phyloP scores from a whole-genome alignment of 2,113 vertebrate genomes.

The Ranitomeya variabilis region DNA sequence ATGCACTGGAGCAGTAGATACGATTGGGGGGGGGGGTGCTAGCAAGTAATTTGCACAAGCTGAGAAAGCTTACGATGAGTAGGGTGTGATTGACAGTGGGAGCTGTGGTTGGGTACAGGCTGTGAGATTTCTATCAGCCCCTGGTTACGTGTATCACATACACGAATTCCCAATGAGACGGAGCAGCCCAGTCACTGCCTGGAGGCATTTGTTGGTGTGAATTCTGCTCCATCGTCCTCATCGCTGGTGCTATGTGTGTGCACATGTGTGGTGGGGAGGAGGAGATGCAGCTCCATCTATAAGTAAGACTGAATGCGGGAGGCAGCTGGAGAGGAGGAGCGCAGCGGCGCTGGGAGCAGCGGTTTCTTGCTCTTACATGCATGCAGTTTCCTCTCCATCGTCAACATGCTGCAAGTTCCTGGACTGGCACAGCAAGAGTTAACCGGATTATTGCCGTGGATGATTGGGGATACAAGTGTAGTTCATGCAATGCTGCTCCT shows the following conservation, averaged over 20 bases:
- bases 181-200: neutral
- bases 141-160: neutral
- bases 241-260: conserved; percentile 3
- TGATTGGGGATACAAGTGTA: neutral
- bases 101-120: neutral
- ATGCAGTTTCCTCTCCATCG: conserved; percentile 67
- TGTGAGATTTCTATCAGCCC: neutral
- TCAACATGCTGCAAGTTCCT: conserved; percentile 70
- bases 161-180: neutral
- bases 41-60: neutral
- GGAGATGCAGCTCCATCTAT: conserved; percentile 39
- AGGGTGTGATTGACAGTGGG: neutral
- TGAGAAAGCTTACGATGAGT: neutral
- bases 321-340: conserved; percentile 79
- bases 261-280: conserved; percentile 16
- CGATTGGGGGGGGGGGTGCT: neutral
- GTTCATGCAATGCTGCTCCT: neutral
- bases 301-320: conserved; percentile 72
- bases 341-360: conserved; percentile 68
- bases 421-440: conserved; percentile 59
- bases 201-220: neutral
- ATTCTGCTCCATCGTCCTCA: neutral
- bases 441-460: conserved; percentile 7
- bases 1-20: neutral
- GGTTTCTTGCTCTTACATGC: conserved; percentile 70